These are phyloP conservation scores for Thereva unica DNA, from an alignment of 2,888 invertebrate genomes.

Conservation along the genomic window DNA sequence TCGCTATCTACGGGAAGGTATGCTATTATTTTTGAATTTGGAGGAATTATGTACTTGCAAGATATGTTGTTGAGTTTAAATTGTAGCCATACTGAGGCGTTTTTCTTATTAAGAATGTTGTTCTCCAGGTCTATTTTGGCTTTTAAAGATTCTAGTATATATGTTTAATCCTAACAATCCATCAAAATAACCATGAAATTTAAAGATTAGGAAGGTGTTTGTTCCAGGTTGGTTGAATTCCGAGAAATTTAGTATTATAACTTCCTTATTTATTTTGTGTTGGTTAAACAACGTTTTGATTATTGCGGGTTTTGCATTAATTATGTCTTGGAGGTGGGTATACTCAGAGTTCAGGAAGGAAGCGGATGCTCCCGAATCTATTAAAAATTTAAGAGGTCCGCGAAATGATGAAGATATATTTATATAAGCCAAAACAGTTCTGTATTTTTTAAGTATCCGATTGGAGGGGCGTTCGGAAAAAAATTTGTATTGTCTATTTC, in stretches of 20 bases:
- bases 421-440: no score
- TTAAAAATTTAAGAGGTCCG: no score
- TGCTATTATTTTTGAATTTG: slow-evolving; percentile 28
- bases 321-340: slow-evolving; percentile 4
- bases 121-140: slow-evolving; percentile 39
- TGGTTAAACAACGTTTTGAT: slow-evolving; percentile 36
- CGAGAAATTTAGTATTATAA: slow-evolving; percentile 31
- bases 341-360: slow-evolving; percentile 41
- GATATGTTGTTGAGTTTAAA: slow-evolving; percentile 38
- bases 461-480: no score
- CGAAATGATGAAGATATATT: no score
- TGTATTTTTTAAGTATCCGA: no score
- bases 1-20: slow-evolving; percentile 37
- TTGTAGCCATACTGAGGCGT: slow-evolving; percentile 26
- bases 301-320: slow-evolving; percentile 34
- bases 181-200: slow-evolving; percentile 44
- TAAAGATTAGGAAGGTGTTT: slow-evolving; percentile 38
- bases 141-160: slow-evolving; percentile 38
- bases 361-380: slow-evolving; percentile 38
- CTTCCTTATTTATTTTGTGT: slow-evolving; percentile 26
- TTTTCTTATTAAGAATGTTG: slow-evolving; percentile 31
- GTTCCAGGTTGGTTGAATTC: slow-evolving; percentile 37
- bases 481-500: no score
- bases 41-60: slow-evolving; percentile 33
- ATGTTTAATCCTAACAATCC: slow-evolving; percentile 42